Percentiles rank a stretch among this genome's conserved stretches.
Conservation (phyloP, 2,888 invertebrate species). For the Eupithecia abbreviata region DNA sequence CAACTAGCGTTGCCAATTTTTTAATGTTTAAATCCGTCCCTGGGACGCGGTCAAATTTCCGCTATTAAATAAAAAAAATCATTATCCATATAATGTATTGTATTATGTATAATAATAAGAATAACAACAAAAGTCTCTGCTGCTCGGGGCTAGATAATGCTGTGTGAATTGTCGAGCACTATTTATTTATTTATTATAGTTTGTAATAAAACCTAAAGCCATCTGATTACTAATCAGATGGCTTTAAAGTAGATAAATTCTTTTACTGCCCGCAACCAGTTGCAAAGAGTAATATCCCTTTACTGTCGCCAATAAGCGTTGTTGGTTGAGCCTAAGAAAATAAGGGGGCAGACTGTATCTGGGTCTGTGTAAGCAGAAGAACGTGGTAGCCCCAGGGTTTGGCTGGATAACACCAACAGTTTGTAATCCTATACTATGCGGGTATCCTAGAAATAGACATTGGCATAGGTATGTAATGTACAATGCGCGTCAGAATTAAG, state of each 20-base stretch:
- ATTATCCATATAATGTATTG: too few relatives aligned
- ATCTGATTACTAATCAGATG: background rate
- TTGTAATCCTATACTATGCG: background rate
- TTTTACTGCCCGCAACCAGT: background rate
- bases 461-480: background rate
- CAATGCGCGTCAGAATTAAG: too few relatives aligned
- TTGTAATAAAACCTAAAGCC: too few relatives aligned
- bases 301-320: slow-evolving; percentile 17
- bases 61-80: too few relatives aligned
- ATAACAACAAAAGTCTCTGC: too few relatives aligned
- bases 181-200: too few relatives aligned
- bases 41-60: too few relatives aligned
- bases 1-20: too few relatives aligned
- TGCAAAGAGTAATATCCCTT: background rate
- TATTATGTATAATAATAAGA: too few relatives aligned
- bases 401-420: background rate
- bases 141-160: too few relatives aligned
- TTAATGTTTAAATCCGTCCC: too few relatives aligned
- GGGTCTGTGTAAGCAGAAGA: slow-evolving; percentile 53
- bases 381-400: slow-evolving; percentile 25
- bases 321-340: slow-evolving; percentile 44
- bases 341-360: slow-evolving; percentile 50
- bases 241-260: background rate
- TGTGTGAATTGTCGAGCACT: too few relatives aligned
- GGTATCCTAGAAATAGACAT: background rate